These are phyloP conservation scores for Dunckerocampus dactyliophorus DNA, from an alignment of 2,113 vertebrate species.

Conservation along the genomic window DNA sequence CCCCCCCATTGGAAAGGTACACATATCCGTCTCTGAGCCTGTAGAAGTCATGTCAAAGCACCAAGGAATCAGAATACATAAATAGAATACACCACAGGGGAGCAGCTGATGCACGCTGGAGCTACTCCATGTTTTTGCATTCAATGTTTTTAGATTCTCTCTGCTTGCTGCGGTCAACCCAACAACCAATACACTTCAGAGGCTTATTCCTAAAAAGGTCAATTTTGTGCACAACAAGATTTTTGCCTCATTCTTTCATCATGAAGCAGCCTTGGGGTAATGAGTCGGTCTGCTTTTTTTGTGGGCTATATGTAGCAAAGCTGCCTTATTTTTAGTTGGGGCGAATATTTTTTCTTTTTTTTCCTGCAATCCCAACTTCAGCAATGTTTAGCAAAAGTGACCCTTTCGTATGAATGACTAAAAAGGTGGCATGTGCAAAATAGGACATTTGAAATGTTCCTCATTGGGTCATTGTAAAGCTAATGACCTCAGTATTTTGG, in stretches of 20 bases:
- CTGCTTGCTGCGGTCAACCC: slow-evolving; percentile 54
- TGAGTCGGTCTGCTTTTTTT: slow-evolving; percentile 32
- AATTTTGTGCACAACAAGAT: slow-evolving; percentile 38
- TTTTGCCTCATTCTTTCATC: slow-evolving; percentile 63
- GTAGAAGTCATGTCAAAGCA: slow-evolving; percentile 39
- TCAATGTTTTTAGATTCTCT: slow-evolving; percentile 33
- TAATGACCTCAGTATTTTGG: background rate
- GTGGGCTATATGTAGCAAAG: slow-evolving; percentile 18
- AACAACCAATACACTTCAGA: slow-evolving; percentile 57
- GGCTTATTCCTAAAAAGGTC: slow-evolving; percentile 72
- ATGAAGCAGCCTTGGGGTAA: slow-evolving; percentile 49
- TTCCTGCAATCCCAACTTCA: slow-evolving; percentile 9
- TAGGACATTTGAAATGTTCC: background rate
- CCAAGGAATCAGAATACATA: slow-evolving; percentile 27
- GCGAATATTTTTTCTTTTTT: background rate
- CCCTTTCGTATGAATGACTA: slow-evolving; percentile 7
- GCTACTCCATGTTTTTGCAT: slow-evolving; percentile 23
- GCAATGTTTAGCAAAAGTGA: slow-evolving; percentile 3
- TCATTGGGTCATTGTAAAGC: background rate
- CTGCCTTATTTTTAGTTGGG: slow-evolving; percentile 17
- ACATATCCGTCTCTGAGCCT: background rate
- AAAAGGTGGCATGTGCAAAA: background rate
- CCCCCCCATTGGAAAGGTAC: background rate
- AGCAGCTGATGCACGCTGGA: slow-evolving; percentile 51
- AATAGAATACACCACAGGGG: slow-evolving; percentile 39